Percentiles rank a stretch among this genome's conserved stretches.
Conservation (phyloP, 2,888 invertebrate species). For the Drosophila suboccidentalis region DNA sequence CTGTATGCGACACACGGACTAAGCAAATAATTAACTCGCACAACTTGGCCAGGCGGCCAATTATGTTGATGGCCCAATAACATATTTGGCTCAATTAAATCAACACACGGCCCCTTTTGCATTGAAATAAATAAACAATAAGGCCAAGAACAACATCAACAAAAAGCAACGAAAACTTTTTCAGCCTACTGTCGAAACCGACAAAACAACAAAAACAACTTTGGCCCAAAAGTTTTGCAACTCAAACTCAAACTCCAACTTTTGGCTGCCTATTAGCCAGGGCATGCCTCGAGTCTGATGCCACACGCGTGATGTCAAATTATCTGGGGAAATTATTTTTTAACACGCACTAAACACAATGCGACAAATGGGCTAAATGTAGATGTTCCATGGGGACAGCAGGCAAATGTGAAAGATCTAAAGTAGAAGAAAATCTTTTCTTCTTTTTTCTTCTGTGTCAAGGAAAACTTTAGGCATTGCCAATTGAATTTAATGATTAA, state of each 20-base stretch:
- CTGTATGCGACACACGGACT: conserved; percentile 46
- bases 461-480: conserved; percentile 9
- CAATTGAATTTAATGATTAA: conserved; percentile 29
- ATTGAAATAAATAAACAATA: conserved; percentile 74
- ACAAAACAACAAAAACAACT: conserved; percentile 29
- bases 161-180: conserved; percentile 50
- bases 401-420: not conserved
- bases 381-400: conserved; percentile 28
- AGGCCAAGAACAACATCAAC: conserved; percentile 43
- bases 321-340: conserved; percentile 84
- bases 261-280: conserved; percentile 55
- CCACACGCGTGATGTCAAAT: conserved; percentile 72
- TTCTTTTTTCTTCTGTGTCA: not conserved
- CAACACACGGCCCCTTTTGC: conserved; percentile 64
- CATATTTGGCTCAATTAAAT: conserved; percentile 79
- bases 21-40: conserved; percentile 66
- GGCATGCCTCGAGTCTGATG: conserved; percentile 5
- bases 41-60: conserved; percentile 53
- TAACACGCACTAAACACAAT: conserved; percentile 73
- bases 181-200: conserved; percentile 30
- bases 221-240: conserved; percentile 54
- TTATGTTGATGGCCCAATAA: conserved; percentile 77
- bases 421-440: not conserved
- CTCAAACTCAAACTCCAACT: conserved; percentile 61
- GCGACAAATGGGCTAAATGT: conserved; percentile 52